Evolutionary conservation across 2,888 invertebrate species (phyloP).

Genomic region (Homarus gammarus): DNA sequence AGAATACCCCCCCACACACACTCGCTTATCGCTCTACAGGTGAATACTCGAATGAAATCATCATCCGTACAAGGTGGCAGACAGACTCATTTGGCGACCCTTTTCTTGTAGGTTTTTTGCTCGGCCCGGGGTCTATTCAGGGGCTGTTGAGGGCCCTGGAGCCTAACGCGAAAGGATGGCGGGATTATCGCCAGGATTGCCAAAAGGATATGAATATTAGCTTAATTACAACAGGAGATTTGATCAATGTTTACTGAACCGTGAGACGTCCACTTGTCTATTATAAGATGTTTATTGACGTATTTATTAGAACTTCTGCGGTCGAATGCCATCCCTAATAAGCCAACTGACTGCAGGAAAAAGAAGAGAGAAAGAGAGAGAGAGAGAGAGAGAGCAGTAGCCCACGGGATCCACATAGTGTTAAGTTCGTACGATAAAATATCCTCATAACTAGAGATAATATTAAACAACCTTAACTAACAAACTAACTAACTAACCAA

Average conservation of each 20-base stretch:
- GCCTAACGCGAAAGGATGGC: slow-evolving; percentile 41
- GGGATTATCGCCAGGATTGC: slow-evolving; percentile 41
- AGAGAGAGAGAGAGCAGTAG: too few relatives aligned
- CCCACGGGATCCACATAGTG: too few relatives aligned
- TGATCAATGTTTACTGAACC: neutral
- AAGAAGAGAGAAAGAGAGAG: too few relatives aligned
- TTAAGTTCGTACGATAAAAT: too few relatives aligned
- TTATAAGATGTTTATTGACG: neutral
- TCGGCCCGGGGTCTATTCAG: slow-evolving; percentile 28
- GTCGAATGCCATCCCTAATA: too few relatives aligned
- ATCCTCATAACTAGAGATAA: too few relatives aligned
- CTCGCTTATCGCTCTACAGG: neutral
- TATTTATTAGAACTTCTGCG: neutral
- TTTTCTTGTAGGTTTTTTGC: slow-evolving; percentile 22
- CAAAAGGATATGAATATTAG: slow-evolving; percentile 28
- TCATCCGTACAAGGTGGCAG: slow-evolving; percentile 25
- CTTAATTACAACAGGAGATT: neutral
- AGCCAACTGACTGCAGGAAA: too few relatives aligned
- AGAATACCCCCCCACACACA: neutral
- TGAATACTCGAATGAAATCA: slow-evolving; percentile 30
- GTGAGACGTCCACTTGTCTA: neutral
- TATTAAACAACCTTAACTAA: too few relatives aligned
- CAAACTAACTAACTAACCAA: too few relatives aligned
- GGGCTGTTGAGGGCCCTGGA: slow-evolving; percentile 4
- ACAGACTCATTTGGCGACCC: slow-evolving; percentile 27